Evolutionary conservation across 1,140 invertebrate species (phyloP).

Genomic region (Anastatus disparis): DNA sequence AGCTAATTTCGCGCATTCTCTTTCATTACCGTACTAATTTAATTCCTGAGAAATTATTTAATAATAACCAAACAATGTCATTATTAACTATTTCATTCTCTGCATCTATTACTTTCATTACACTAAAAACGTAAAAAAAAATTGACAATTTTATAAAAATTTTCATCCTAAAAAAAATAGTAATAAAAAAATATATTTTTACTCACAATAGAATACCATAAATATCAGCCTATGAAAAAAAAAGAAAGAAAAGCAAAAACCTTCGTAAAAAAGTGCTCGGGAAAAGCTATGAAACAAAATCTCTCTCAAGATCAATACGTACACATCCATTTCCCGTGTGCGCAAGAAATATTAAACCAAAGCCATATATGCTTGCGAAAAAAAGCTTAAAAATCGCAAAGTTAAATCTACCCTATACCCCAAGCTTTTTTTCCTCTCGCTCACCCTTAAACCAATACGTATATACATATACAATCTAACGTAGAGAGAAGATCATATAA

Average conservation of each 20-base stretch:
- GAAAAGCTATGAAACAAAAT: slow-evolving; percentile 15
- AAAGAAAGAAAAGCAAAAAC: background rate
- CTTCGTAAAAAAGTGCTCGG: slow-evolving; percentile 5
- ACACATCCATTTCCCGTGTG: slow-evolving; percentile 3
- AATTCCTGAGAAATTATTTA: no score
- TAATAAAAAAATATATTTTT: background rate
- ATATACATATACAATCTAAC: background rate
- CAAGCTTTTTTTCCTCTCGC: background rate
- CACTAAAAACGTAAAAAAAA: no score
- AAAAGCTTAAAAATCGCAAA: slow-evolving; percentile 33
- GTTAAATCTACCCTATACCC: slow-evolving; percentile 14
- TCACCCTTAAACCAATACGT: background rate
- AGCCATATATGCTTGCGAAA: background rate
- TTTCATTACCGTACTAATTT: no score
- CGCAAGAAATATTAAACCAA: slow-evolving; percentile 26
- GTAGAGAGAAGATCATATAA: background rate
- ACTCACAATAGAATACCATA: slow-evolving; percentile 16
- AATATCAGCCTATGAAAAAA: slow-evolving; percentile 15
- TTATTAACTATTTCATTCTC: no score
- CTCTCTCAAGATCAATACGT: slow-evolving; percentile 24
- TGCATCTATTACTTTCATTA: no score
- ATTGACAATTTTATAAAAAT: background rate
- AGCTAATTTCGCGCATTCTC: no score
- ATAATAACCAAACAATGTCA: no score
- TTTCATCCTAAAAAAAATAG: background rate